A percentile compares a stretch with the other conserved stretches of the same genome.
Evolutionary conservation across 2,888 invertebrate genomes (phyloP).

Genomic region (Machimus atricapillus): DNA sequence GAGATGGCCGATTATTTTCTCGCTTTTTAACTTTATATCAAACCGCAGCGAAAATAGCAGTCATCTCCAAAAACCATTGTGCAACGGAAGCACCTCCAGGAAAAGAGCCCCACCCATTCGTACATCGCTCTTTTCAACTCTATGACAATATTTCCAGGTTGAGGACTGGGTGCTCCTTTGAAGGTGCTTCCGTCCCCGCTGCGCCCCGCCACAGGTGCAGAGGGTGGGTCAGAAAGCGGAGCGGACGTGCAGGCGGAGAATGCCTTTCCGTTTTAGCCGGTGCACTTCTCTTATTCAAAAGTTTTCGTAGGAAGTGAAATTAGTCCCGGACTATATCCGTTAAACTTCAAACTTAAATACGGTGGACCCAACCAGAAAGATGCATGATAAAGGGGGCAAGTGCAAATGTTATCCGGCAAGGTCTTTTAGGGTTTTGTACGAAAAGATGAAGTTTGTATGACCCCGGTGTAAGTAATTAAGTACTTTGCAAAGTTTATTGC

Average conservation of each 20-base stretch:
- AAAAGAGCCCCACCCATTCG: not conserved
- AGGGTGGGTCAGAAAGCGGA: not conserved
- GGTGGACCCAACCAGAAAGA: not conserved
- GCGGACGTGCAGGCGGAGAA: not conserved
- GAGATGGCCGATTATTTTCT: not conserved
- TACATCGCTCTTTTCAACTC: not conserved
- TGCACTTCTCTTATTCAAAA: not conserved
- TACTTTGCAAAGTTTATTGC: not conserved
- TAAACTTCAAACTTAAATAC: not conserved
- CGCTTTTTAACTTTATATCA: not conserved
- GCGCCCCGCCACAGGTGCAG: not conserved
- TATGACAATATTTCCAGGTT: not conserved
- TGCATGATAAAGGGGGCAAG: not conserved
- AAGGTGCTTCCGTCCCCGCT: not conserved
- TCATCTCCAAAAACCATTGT: not conserved
- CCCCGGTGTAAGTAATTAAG: not conserved
- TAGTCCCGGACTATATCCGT: not conserved
- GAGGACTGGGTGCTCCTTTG: not conserved
- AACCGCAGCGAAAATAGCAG: not conserved
- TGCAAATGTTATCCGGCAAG: not conserved
- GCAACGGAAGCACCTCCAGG: not conserved
- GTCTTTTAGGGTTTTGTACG: not conserved
- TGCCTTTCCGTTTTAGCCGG: not conserved
- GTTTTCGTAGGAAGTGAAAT: not conserved
- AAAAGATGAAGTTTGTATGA: not conserved